Evolutionary conservation across 1,140 invertebrate genomes (phyloP).

Genomic region (Drosophila pandora): DNA sequence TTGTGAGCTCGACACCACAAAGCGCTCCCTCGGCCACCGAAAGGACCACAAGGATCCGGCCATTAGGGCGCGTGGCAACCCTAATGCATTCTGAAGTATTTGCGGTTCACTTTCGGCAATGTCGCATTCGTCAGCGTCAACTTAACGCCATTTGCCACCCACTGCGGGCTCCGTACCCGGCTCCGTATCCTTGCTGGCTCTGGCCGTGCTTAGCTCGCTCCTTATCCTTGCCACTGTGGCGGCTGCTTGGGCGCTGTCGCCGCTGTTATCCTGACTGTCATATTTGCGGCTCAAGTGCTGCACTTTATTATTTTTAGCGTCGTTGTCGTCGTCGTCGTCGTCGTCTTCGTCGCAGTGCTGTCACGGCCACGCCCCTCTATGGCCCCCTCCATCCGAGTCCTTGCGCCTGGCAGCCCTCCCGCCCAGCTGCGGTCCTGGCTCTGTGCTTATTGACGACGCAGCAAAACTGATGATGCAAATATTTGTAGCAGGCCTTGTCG

Average conservation of each 20-base stretch:
- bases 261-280: constrained; percentile 51
- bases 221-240: constrained; percentile 37
- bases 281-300: constrained; percentile 70
- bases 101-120: constrained; percentile 40
- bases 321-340: constrained; percentile 43
- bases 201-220: constrained; percentile 10
- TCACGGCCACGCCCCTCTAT: constrained; percentile 7
- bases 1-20: constrained; percentile 13
- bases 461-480: constrained; percentile 65
- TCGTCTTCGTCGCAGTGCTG: constrained; percentile 7
- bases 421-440: constrained; percentile 11
- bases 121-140: constrained; percentile 68
- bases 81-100: constrained; percentile 44
- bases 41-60: background rate
- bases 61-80: constrained; percentile 34
- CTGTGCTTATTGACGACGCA: constrained; percentile 43
- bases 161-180: background rate
- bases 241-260: constrained; percentile 7
- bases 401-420: constrained; percentile 9
- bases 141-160: constrained; percentile 40
- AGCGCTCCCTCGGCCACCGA: background rate
- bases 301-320: constrained; percentile 72
- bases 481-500: constrained; percentile 40
- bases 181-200: constrained; percentile 10
- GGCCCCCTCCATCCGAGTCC: background rate